Evolutionary conservation across 2,888 invertebrate species (phyloP).

Genomic region (Asteroscopus sphinx): DNA sequence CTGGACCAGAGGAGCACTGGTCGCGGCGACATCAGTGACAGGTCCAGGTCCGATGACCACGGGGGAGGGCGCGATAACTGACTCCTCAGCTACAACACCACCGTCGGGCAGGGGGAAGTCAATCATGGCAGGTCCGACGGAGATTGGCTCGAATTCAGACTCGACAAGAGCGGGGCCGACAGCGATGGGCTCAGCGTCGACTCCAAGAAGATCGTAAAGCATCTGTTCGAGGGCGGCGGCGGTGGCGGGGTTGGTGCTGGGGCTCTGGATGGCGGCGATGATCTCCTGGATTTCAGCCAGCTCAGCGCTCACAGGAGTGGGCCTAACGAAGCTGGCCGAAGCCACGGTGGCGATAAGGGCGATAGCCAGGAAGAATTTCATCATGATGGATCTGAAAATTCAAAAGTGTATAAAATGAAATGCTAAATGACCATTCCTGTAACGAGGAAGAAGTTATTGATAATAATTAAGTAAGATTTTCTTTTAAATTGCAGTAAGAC

Average conservation of each 20-base stretch:
- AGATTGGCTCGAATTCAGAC: constrained; percentile 37
- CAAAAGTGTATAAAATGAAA: neutral
- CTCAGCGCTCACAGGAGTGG: constrained; percentile 47
- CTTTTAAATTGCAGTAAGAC: constrained; percentile 2
- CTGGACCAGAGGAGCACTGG: constrained; percentile 61
- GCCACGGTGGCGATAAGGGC: constrained; percentile 75
- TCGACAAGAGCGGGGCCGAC: constrained; percentile 46
- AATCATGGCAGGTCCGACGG: constrained; percentile 49
- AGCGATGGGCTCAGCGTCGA: constrained; percentile 42
- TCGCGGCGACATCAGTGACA: constrained; percentile 21
- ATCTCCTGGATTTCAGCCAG: constrained; percentile 65
- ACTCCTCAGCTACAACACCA: constrained; percentile 31
- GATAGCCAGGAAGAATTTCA: constrained; percentile 78
- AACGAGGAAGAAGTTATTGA: neutral
- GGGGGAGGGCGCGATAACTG: constrained; percentile 21
- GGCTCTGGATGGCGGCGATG: constrained; percentile 74
- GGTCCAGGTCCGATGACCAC: constrained; percentile 33
- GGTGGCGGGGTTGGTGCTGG: constrained; percentile 74
- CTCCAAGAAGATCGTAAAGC: constrained; percentile 40
- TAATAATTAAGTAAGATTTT: neutral
- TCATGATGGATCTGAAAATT: constrained; percentile 62
- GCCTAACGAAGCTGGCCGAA: constrained; percentile 63
- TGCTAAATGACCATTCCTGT: neutral
- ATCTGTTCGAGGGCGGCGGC: constrained; percentile 60
- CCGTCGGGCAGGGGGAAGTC: constrained; percentile 54